Base-by-base conservation (phyloP, 1,140 invertebrate genomes). In the Dufourea novaeangliae region DNA sequence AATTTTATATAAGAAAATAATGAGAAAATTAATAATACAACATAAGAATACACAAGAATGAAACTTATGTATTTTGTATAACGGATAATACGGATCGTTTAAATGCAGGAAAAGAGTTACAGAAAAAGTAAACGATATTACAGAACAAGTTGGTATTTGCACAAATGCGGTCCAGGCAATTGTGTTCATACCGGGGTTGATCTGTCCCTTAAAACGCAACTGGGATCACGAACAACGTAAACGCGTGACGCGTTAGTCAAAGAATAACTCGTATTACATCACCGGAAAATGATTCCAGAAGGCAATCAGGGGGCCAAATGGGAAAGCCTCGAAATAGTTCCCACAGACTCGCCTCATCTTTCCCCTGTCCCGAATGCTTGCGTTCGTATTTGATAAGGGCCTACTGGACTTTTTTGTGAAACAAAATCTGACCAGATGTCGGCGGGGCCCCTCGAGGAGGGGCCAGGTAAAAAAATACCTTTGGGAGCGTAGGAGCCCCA, bases 401-500 rank as follows among this genome's bases (percentile, higher is more conserved):
- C 78, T 64, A 79, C 79, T 69, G 69, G 59, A 80, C 59, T 87
- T 86, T 90, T 87, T 87, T 83, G 86, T 91, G 89, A 90, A 91
- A 91, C 86, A 88, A 89, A 92, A 91, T 92, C 90, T 91, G 89
- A 88, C 89, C 91, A 92, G 91, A 92, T 92, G 90, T 86, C 83
- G 86, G 74, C 73, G 69, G 75, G 70, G 72, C 74, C 76, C 70
- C 63, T 69, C 59, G 63, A 32, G 44, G 14, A 67, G 63, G 64
- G 52, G 68, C 67, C 87, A 86, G 82, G 87, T 86, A 88, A 89
- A 89, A 76, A 87, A 88, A 88, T 88, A 89, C 86, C 84, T 85
- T 79, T 71, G 68, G 76, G 54, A 68, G 79, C 77, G 44, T 27
- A 20, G 44, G 54, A 27, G 41, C 59, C 56, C 50, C 57, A n/a